Percentiles rank a stretch among this genome's conserved stretches.
These are phyloP conservation scores for Desoria tigrina DNA, from an alignment of 2,888 invertebrate genomes.

Conservation along the genomic window DNA sequence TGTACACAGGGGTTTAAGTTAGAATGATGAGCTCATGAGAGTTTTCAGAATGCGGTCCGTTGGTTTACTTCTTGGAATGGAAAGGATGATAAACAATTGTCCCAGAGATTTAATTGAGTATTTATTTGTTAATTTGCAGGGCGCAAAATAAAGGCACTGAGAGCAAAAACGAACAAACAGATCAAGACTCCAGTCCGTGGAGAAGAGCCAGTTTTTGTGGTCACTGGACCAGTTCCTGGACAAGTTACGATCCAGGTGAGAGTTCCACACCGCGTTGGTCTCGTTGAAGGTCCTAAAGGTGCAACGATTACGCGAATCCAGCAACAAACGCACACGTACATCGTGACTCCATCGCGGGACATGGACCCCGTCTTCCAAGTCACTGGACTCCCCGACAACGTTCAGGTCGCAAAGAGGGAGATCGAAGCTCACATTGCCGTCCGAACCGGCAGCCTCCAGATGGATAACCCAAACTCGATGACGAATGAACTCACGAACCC, in stretches of 20 bases:
- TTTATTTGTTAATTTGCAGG: constrained; percentile 66
- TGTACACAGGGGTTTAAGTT: too few species aligned
- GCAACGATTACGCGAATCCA: constrained; percentile 99
- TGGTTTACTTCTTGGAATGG: not conserved
- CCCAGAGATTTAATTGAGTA: not conserved
- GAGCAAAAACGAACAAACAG: constrained; percentile 99
- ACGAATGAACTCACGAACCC: constrained; percentile 44
- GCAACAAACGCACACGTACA: constrained; percentile 98
- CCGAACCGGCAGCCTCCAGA: constrained; percentile 73
- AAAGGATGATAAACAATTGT: not conserved
- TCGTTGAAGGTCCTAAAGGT: constrained; percentile 98
- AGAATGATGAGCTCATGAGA: too few species aligned
- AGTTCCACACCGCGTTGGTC: constrained; percentile 96
- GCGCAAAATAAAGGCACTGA: constrained; percentile 98
- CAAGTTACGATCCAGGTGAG: constrained; percentile 73
- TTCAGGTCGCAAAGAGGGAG: constrained; percentile 91
- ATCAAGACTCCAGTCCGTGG: constrained; percentile 99
- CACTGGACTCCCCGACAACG: constrained; percentile 94
- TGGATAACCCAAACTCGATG: constrained; percentile 55
- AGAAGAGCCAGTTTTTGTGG: constrained; percentile 98
- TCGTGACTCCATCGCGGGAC: constrained; percentile 96
- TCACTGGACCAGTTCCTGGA: constrained; percentile 72
- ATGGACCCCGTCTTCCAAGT: constrained; percentile 99
- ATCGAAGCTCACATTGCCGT: constrained; percentile 97
- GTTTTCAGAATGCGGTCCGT: too few species aligned